Conservation (phyloP, 2,797 vertebrate species). For the Crenichthys baileyi region DNA sequence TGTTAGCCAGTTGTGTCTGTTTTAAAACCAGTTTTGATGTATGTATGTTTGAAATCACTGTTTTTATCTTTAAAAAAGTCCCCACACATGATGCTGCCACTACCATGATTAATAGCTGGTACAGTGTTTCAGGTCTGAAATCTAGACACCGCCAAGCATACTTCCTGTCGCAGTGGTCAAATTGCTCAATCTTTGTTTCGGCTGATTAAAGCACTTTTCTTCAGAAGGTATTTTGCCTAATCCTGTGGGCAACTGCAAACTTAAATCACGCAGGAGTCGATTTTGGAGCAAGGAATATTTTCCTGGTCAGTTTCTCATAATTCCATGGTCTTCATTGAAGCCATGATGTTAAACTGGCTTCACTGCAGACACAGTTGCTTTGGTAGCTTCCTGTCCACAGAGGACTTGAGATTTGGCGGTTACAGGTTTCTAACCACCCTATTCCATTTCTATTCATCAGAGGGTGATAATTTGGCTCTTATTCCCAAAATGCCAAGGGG, state of each 20-base stretch:
- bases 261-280: neutral
- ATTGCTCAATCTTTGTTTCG: too few relatives aligned
- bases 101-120: neutral
- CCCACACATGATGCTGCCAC: neutral
- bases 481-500: neutral
- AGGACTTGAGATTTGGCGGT: neutral
- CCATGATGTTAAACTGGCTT: neutral
- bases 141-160: too few relatives aligned
- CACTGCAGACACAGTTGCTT: neutral
- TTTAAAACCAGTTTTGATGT: neutral
- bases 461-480: neutral
- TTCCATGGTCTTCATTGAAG: neutral
- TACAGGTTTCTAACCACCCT: neutral
- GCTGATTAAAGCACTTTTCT: neutral
- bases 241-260: neutral
- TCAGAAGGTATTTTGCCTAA: neutral
- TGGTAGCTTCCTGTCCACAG: too few relatives aligned
- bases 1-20: neutral
- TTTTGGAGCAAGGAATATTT: too few relatives aligned
- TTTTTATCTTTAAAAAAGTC: too few relatives aligned
- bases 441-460: neutral
- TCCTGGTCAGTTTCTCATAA: neutral
- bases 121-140: neutral
- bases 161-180: too few relatives aligned
- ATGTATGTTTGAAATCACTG: neutral